A percentile compares a stretch with the other conserved stretches of the same genome.
Conservation (phyloP, 2,113 vertebrate genomes). For the Cariama cristata region DNA sequence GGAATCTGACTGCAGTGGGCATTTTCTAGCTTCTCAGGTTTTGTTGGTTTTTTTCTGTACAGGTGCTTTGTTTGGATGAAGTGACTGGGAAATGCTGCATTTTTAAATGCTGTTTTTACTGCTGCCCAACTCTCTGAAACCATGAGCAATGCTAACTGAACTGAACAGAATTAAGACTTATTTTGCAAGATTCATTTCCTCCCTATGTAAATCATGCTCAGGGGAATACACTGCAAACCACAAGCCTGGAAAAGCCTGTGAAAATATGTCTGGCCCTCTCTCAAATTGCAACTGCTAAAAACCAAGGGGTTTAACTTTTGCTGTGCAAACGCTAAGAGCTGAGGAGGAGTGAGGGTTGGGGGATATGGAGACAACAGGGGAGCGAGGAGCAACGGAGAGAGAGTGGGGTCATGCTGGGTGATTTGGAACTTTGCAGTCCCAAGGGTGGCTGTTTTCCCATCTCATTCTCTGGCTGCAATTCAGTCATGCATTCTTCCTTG, state of each 20-base stretch:
- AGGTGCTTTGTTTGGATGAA: conserved; percentile 32
- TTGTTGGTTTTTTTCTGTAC: neutral
- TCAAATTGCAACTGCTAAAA: neutral
- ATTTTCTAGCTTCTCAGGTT: neutral
- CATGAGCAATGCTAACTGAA: neutral
- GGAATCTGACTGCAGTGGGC: conserved; percentile 23
- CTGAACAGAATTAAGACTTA: conserved; percentile 1
- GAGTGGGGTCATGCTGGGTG: neutral
- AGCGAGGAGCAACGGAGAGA: neutral
- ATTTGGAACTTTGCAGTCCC: neutral
- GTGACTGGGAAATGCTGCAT: neutral
- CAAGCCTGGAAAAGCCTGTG: neutral
- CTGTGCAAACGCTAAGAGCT: neutral
- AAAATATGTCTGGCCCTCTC: conserved; percentile 39
- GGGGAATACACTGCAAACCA: conserved; percentile 50
- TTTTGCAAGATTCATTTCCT: conserved; percentile 65
- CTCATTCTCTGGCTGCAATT: neutral
- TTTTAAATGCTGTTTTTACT: neutral
- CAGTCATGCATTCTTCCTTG: neutral
- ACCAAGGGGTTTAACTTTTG: neutral
- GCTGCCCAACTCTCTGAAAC: neutral
- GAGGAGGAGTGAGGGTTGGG: neutral
- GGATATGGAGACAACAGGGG: neutral
- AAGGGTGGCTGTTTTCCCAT: neutral
- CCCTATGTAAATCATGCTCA: conserved; percentile 58